Base-by-base conservation (phyloP, 2,888 invertebrate species). In the Rotaria magnacalcarata region DNA sequence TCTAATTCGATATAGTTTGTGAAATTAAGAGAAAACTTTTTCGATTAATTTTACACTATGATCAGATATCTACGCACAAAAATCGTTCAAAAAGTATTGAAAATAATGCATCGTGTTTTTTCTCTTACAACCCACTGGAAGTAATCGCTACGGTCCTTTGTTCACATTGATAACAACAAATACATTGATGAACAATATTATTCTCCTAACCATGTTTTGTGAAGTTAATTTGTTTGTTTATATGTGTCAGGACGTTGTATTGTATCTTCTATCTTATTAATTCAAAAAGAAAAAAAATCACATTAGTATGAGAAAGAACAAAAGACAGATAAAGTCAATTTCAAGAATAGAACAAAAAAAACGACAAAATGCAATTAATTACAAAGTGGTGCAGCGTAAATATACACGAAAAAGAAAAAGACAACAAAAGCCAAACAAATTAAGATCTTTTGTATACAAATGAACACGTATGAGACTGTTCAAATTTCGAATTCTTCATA, bases 201-300 rank as follows among this genome's bases (percentile, higher is more conserved):
- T 21, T 21, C 21, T 21, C 19, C 7, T 54, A 54, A 21, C 54
- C 21, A 4, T 21, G 19, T 54, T 2, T 19, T 54, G 34, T 10
- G 19, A 54, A 54, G 10, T 24, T 24, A 6, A 24, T 24, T 24
- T 4, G 1, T 34, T 34, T 19, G 50, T 34, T 34, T 34, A 34
- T 34, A 34, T 34, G 6, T 27, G 19, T 11, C 3, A 67, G 14
- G 19, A 34, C 19, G 1, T 67, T 34, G 4, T 67, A 5, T 67
- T 6, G 19, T 19, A 67, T 67, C 34, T 67, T 27, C 14, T 67
- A 67, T 34, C 67, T 67, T 67, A 34, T 67, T 34, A 67, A 67
- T 67, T 67, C 34, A 67, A n/a, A 67, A 67, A 67, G 34, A 67
- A 67, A 34, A 67, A 67, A 67, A 67, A 67, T 67, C 67, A 67